A percentile compares a stretch with the other conserved stretches of the same genome.
These are phyloP conservation scores for Drosophila rellima DNA, from an alignment of 2,888 invertebrate genomes.

Conservation along the genomic window DNA sequence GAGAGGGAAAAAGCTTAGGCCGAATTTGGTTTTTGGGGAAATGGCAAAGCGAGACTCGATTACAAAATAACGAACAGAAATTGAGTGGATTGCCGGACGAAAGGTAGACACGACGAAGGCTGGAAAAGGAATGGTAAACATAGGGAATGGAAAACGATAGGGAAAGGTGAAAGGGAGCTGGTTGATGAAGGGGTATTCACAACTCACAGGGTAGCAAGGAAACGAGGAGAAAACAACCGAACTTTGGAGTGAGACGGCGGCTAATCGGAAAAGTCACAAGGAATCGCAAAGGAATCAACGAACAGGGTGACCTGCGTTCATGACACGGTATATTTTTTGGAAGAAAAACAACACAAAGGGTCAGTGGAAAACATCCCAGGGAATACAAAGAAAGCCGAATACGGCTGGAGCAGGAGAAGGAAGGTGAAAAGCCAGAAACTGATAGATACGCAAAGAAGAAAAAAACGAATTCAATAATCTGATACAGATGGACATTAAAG, in stretches of 20 bases:
- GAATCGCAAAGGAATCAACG: conserved; percentile 27
- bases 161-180: too few species aligned
- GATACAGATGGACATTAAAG: background rate
- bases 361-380: conserved; percentile 2
- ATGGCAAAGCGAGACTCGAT: conserved; percentile 21
- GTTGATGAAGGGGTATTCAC: conserved; percentile 20
- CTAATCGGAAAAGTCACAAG: conserved; percentile 13
- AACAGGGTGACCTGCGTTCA: background rate
- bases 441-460: background rate
- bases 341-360: background rate
- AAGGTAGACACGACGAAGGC: conserved; percentile 18
- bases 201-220: conserved; percentile 7
- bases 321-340: background rate
- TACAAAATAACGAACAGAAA: conserved; percentile 69
- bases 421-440: background rate
- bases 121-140: too few species aligned
- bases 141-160: too few species aligned
- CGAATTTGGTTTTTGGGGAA: background rate
- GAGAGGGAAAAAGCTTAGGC: background rate
- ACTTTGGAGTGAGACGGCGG: conserved; percentile 2
- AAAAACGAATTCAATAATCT: conserved; percentile 3
- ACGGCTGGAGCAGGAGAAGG: background rate
- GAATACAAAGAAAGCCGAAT: background rate
- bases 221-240: background rate
- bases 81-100: conserved; percentile 66